Evolutionary conservation across 2,113 vertebrate species (phyloP).

Genomic region (Tamias sibiricus): DNA sequence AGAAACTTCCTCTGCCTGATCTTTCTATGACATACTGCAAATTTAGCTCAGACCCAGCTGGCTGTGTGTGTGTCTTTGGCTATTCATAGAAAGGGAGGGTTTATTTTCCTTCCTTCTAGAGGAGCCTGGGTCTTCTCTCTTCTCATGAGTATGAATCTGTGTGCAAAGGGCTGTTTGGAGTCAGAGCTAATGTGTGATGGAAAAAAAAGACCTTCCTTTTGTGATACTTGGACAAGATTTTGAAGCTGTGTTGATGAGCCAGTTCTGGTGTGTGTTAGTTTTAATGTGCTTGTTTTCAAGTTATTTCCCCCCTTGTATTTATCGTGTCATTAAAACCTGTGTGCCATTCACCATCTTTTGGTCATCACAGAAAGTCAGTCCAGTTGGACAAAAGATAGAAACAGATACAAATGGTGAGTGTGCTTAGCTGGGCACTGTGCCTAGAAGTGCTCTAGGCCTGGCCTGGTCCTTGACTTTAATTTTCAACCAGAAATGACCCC

Average conservation of each 20-base stretch:
- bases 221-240: not conserved
- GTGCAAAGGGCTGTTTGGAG: not conserved
- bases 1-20: slow-evolving; percentile 52
- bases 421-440: not conserved
- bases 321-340: not conserved
- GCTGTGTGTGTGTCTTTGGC: slow-evolving; percentile 44
- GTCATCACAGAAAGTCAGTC: not conserved
- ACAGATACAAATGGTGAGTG: not conserved
- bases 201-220: not conserved
- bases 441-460: not conserved
- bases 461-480: not conserved
- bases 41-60: slow-evolving; percentile 48
- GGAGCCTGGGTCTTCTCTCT: not conserved
- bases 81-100: slow-evolving; percentile 48
- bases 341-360: not conserved
- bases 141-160: not conserved
- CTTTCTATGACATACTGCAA: not conserved
- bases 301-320: not conserved
- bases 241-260: not conserved
- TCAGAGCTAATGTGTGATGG: not conserved
- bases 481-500: not conserved
- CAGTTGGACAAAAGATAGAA: not conserved
- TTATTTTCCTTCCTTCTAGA: slow-evolving; percentile 45
- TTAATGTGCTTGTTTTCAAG: not conserved
- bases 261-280: not conserved